A percentile compares a stretch with the other conserved stretches of the same genome.
Evolutionary conservation across 1,140 invertebrate genomes (phyloP).

Genomic region (Brachionus plicatilis): DNA sequence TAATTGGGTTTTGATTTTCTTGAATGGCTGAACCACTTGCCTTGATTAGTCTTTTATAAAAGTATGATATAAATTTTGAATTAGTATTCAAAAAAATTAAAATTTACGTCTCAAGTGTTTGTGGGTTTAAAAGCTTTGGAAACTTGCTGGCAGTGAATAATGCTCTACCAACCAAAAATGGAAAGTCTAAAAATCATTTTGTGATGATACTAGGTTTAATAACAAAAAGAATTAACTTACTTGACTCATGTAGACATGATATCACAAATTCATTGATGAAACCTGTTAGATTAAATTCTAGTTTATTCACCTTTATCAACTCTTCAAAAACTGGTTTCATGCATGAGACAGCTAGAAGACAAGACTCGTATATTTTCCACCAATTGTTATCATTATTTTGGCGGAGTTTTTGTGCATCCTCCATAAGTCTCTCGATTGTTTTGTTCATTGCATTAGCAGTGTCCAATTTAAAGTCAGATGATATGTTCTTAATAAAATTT

Average conservation of each 20-base stretch:
- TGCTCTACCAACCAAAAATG: conserved; percentile 68
- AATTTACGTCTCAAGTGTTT: conserved; percentile 58
- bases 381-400: conserved; percentile 60
- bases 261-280: conserved; percentile 62
- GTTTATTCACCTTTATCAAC: conserved; percentile 57
- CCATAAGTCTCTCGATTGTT: conserved; percentile 54
- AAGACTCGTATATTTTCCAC: conserved; percentile 73
- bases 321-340: conserved; percentile 61
- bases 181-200: conserved; percentile 55
- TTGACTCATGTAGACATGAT: conserved; percentile 54
- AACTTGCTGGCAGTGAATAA: conserved; percentile 68
- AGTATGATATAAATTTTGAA: not conserved
- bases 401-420: conserved; percentile 40
- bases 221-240: conserved; percentile 26
- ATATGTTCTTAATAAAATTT: conserved; percentile 41
- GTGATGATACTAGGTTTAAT: not conserved
- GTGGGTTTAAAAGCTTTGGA: conserved; percentile 60
- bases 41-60: conserved; percentile 58
- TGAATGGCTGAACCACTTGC: conserved; percentile 60
- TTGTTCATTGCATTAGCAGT: conserved; percentile 62
- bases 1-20: conserved; percentile 55
- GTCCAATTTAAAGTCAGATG: conserved; percentile 63
- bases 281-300: conserved; percentile 65
- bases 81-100: not conserved
- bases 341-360: conserved; percentile 64